A percentile compares a stretch with the other conserved stretches of the same genome.
phyloP scores from a whole-genome alignment of 2,113 vertebrate genomes.

The Ophthalmotilapia sp. region DNA sequence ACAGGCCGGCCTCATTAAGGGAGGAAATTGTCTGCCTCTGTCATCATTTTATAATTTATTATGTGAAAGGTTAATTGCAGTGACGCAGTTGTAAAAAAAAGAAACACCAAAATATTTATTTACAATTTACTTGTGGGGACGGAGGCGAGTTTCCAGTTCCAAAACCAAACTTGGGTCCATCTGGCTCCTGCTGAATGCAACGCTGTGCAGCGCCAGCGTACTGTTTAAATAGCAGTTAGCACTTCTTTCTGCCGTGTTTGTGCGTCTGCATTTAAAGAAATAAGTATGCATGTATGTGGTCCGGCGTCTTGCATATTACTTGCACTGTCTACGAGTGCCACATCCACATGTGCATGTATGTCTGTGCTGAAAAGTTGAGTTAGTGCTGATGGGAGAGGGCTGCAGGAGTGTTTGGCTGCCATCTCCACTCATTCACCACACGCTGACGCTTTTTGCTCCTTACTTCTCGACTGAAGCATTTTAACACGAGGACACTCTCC shows the following conservation, averaged over 20 bases:
- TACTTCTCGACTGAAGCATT: slow-evolving; percentile 28
- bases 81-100: slow-evolving; percentile 34
- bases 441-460: slow-evolving; percentile 32
- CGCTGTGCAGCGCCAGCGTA: neutral
- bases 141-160: slow-evolving; percentile 24
- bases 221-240: slow-evolving; percentile 55
- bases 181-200: slow-evolving; percentile 47
- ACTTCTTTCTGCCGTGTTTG: slow-evolving; percentile 32
- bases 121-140: slow-evolving; percentile 27
- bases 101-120: slow-evolving; percentile 56
- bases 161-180: slow-evolving; percentile 1
- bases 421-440: slow-evolving; percentile 18
- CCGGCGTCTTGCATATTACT: slow-evolving; percentile 1
- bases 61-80: slow-evolving; percentile 40
- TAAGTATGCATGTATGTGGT: neutral
- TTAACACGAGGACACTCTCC: slow-evolving; percentile 17
- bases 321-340: neutral
- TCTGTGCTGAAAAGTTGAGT: slow-evolving; percentile 26
- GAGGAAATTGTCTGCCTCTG: slow-evolving; percentile 30
- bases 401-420: slow-evolving; percentile 42
- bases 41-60: slow-evolving; percentile 55
- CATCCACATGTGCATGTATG: neutral
- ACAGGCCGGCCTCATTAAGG: slow-evolving; percentile 32
- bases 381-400: slow-evolving; percentile 47
- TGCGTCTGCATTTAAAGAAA: neutral